Base-by-base conservation (phyloP, 2,797 vertebrate genomes). In the Ispidina lecontei region DNA sequence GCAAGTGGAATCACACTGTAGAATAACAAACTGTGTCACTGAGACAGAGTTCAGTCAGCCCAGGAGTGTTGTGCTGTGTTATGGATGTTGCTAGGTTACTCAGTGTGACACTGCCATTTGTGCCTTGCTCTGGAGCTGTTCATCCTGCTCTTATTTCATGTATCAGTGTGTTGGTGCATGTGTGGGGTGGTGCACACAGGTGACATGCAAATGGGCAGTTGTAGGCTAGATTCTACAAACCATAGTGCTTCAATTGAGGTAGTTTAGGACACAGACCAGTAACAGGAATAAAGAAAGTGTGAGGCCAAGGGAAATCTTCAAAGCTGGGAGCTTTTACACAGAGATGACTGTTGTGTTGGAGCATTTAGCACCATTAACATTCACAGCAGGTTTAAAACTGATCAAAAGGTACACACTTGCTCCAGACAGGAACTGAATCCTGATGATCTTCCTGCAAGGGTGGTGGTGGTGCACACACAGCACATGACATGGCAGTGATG, bases 41-140 rank as follows among this genome's bases (percentile, higher is more conserved):
- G 95, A 94, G 94, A 44, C 64, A 37, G 71, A 86, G 89, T 88
- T 94, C 65, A 95, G 94, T 94, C 90, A 94, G 65, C 94, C 79
- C 76, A 83, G 55, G 51, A 80, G 89, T 97, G 93, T 97, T 96
- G 95, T 92, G 62, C 93, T 96, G 59, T 97, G 96, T 97, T 97
- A 47, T 97, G 89, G 41, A 13, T 0, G 96, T 97, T 98, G 97
- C 98, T 97, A 96, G 92, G 97, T 82, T 93, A 97, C 97, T 54
- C 23, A 29, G 44, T 68, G 14, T 31, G 84, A 89, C 28, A 1
- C 73, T 93, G 84, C 83, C 79, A 28, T 77, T 94, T 84, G 35
- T 89, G 86, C 84, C 86, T 55, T 33, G 55, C 72, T 93, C 73
- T 59, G 65, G 39, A 80, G 46, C 83, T 74, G 79, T 78, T 67